Percentiles rank a stretch among this genome's conserved stretches.
These are phyloP conservation scores for Folsomia manolachei DNA, from an alignment of 2,888 invertebrate species.

Conservation along the genomic window DNA sequence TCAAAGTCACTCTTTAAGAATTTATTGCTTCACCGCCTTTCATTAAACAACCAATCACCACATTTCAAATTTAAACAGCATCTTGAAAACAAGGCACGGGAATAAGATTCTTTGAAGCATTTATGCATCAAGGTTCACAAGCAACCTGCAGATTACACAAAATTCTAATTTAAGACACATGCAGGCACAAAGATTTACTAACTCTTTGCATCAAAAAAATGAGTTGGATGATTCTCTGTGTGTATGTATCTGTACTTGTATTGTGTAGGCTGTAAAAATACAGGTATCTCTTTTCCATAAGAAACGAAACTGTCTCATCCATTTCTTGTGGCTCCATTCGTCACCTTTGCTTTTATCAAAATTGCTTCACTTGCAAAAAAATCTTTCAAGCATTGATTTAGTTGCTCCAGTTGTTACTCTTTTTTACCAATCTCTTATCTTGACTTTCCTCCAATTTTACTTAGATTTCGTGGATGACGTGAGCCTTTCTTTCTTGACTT, in stretches of 20 bases:
- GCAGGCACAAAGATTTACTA: too few relatives aligned
- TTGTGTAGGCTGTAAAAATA: too few relatives aligned
- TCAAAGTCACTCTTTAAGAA: background rate
- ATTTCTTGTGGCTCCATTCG: background rate
- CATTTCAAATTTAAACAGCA: background rate
- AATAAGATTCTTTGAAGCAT: too few relatives aligned
- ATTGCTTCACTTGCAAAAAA: background rate
- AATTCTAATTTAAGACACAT: too few relatives aligned
- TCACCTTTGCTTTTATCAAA: slow-evolving; percentile 1
- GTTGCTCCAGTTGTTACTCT: background rate
- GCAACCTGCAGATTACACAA: too few relatives aligned
- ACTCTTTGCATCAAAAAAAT: too few relatives aligned
- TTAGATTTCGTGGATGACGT: background rate
- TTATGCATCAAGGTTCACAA: too few relatives aligned
- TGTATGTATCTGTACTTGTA: too few relatives aligned
- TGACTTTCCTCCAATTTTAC: background rate
- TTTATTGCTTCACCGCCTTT: background rate
- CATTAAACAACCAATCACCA: background rate
- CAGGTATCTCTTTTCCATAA: background rate
- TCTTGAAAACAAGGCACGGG: background rate
- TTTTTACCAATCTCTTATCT: slow-evolving; percentile 1
- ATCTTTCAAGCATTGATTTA: background rate
- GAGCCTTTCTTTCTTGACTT: background rate
- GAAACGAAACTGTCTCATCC: background rate
- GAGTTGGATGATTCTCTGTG: too few relatives aligned